A percentile compares a stretch with the other conserved stretches of the same genome.
Evolutionary conservation across 2,888 invertebrate genomes (phyloP).

Genomic region (Synergus umbraculus): DNA sequence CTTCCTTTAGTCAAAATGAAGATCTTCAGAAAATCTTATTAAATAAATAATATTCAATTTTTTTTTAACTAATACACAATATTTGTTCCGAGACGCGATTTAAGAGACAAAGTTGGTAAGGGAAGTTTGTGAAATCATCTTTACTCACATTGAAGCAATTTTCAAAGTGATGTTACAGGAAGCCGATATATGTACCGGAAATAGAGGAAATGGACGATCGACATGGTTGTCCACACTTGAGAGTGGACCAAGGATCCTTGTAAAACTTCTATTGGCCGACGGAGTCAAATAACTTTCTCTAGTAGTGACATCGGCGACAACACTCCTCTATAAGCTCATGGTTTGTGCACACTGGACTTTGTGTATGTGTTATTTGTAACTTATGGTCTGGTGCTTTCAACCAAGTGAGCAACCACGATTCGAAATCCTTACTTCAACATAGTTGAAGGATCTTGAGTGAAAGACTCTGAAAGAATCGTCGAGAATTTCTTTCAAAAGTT

Average conservation of each 20-base stretch:
- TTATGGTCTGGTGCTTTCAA: slow-evolving; percentile 52
- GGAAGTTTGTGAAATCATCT: background rate
- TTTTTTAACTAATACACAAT: too few species aligned
- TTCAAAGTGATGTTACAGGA: slow-evolving; percentile 32
- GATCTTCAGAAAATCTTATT: too few species aligned
- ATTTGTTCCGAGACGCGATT: background rate
- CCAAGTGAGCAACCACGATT: slow-evolving; percentile 57
- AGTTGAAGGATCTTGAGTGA: slow-evolving; percentile 57
- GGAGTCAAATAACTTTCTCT: slow-evolving; percentile 62
- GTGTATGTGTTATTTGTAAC: slow-evolving; percentile 51
- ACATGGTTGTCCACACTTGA: slow-evolving; percentile 16
- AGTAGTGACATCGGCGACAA: slow-evolving; percentile 49
- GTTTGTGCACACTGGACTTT: background rate
- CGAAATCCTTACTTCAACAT: slow-evolving; percentile 54
- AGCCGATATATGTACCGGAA: slow-evolving; percentile 41
- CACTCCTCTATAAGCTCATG: background rate
- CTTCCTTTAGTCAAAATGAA: background rate
- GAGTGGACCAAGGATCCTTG: slow-evolving; percentile 55
- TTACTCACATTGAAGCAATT: slow-evolving; percentile 23
- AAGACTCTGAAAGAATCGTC: slow-evolving; percentile 33
- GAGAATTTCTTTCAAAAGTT: slow-evolving; percentile 4
- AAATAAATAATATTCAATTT: too few species aligned
- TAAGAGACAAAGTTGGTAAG: background rate
- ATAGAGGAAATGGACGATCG: slow-evolving; percentile 41
- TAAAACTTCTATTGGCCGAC: slow-evolving; percentile 58